Evolutionary conservation across 2,113 vertebrate genomes (phyloP).

Genomic region (Cyanocitta stelleri): DNA sequence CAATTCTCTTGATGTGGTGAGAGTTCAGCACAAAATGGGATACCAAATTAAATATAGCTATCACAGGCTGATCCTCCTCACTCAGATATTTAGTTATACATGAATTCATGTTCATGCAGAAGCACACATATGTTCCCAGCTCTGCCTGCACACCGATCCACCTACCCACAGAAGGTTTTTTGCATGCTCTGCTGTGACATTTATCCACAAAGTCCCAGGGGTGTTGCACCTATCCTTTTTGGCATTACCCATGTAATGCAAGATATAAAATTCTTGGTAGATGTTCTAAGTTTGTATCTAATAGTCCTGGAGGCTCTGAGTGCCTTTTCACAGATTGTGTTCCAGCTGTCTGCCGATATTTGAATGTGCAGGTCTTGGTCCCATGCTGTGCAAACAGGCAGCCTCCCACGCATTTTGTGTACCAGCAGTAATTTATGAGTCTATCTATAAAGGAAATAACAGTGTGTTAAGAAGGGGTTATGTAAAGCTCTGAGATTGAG

Average conservation of each 20-base stretch:
- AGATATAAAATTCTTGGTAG: slow-evolving; percentile 61
- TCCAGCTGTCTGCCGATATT: slow-evolving; percentile 69
- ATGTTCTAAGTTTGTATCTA: slow-evolving; percentile 64
- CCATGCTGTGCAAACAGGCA: slow-evolving; percentile 67
- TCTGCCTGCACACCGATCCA: not conserved
- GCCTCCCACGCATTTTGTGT: slow-evolving; percentile 58
- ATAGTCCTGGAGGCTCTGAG: slow-evolving; percentile 61
- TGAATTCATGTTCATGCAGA: not conserved
- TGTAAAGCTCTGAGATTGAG: slow-evolving; percentile 63
- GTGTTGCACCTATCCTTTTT: slow-evolving; percentile 37
- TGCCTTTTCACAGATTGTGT: slow-evolving; percentile 68
- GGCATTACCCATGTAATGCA: slow-evolving; percentile 5
- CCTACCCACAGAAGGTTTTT: not conserved
- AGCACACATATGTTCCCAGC: not conserved
- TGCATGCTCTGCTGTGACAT: not conserved
- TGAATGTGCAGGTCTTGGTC: slow-evolving; percentile 58
- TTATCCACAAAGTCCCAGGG: slow-evolving; percentile 35
- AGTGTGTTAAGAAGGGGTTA: slow-evolving; percentile 57
- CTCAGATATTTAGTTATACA: not conserved
- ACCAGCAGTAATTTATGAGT: slow-evolving; percentile 69
- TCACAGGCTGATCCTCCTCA: not conserved
- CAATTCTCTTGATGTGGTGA: not conserved
- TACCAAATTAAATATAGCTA: not conserved
- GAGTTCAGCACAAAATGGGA: not conserved
- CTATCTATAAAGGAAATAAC: slow-evolving; percentile 66